Base-by-base conservation (phyloP, 2,113 vertebrate genomes). In the Macrotis lagotis region DNA sequence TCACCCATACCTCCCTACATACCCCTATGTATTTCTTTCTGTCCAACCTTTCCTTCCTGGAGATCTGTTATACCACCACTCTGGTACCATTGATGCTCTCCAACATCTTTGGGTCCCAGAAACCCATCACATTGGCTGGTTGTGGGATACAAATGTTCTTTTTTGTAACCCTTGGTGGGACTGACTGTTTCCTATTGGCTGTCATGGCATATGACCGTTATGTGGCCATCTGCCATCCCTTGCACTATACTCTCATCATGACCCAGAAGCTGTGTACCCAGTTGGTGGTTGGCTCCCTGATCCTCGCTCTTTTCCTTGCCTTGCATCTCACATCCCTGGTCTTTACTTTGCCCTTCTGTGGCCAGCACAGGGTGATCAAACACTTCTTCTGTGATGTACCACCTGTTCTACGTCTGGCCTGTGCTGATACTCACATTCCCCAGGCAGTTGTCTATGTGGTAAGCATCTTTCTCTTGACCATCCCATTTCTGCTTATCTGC, bases 341-440 rank as follows among this genome's bases (percentile, higher is more conserved):
- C 52, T 95, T 95, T 50, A 90, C 90, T 37, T 52, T 95, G 92
- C 92, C 94, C 66, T 94, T 94, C 88, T 96, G 95, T 66, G 89
- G 90, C 3, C 8, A 74, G 50, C 59, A n/a, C 8, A 66, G 90
- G 10, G 48, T 52, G 8, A 92, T 96, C 88, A 90, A 94, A 88
- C 91, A 93, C 51, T 91, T 93, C 92, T 92, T 93, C 51, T 94
- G 94, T 48, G 93, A 93, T 19, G 88, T 94, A 44, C 92, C 89
- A 3, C 52, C 90, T 31, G 51, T 96, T 1, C 48, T 94, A 50
- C 31, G 89, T 0, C 50, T 96, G 91, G 93, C 88, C 59, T 96
- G 93, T 22, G 95, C 88, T 0, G 89, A 94, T 31, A 93, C 90
- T 1, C 89, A 16, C 66, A 47, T 92, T 50, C 93, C 90, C 37